Percentiles rank a stretch among this genome's conserved stretches.
Evolutionary conservation across 2,797 vertebrate species (phyloP).

Genomic region (Darevskia mixta): DNA sequence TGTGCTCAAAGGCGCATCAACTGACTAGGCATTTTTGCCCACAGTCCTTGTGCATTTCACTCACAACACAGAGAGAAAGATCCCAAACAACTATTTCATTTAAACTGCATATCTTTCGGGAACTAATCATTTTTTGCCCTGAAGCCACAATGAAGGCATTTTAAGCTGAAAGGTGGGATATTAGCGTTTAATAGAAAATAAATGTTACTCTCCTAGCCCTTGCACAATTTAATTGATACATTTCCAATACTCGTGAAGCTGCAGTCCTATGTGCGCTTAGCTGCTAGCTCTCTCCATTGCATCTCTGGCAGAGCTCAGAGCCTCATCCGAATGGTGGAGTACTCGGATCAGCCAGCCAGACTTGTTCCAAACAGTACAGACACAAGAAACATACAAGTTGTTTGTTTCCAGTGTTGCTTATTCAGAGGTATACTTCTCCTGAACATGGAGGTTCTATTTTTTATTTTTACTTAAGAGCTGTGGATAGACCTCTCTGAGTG

Average conservation of each 20-base stretch:
- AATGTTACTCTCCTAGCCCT: neutral
- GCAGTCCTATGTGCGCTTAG: too few species aligned
- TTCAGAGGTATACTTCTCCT: neutral
- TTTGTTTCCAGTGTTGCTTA: neutral
- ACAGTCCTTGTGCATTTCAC: constrained; percentile 21
- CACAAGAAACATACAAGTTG: neutral
- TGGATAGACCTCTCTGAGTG: neutral
- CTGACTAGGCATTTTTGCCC: constrained; percentile 30
- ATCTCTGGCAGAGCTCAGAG: too few species aligned
- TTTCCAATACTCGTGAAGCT: neutral
- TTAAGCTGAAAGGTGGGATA: neutral
- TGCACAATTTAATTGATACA: neutral
- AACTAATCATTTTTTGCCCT: constrained; percentile 2
- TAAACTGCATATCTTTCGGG: neutral
- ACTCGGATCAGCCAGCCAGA: too few species aligned
- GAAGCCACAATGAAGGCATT: neutral
- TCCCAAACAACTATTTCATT: neutral
- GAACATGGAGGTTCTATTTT: neutral
- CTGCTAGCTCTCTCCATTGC: too few species aligned
- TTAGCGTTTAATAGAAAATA: neutral
- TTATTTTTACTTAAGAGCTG: neutral
- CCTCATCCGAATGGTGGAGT: too few species aligned
- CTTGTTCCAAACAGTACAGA: neutral
- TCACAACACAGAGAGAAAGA: neutral
- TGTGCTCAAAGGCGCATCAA: constrained; percentile 46